Evolutionary conservation across 2,113 vertebrate species (phyloP), one percentile per base, ranked within the genome.

Genomic region (Neogale vison): DNA sequence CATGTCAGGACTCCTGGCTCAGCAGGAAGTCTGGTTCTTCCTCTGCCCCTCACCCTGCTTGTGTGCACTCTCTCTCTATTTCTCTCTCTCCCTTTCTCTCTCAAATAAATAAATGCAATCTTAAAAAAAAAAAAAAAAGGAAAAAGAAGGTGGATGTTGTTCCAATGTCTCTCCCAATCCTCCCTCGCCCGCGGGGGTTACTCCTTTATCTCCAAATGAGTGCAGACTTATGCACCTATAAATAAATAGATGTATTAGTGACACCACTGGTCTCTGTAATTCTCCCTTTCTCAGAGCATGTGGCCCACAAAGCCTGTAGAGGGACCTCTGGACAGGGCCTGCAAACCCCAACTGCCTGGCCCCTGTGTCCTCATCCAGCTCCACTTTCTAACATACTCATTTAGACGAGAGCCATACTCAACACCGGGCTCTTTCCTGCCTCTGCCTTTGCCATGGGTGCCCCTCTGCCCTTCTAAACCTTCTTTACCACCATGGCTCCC

Each of bases 321-420:
- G 23, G 34, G 31, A 18, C 36, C 2, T 8, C 11, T 12, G 21
- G 29, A 14, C 34, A 15, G 0, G 6, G 63, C 47, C 63, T 6
- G 63, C 20, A 9, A 13, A 1, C 9, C n/a, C 23, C 17, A 7
- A 0, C 9, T 12, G 0, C 1, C 82, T 14, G 17, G 39, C 10
- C 61, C 34, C 36, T 23, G 3, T 3, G 6, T 17, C 45, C n/a
- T 45, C 21, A 26, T 3, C 13, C 8, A 6, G 6, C 34, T 36
- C 36, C 14, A 1, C 13, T 42, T 65, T 31, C 50, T n/a, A 34
- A 20, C 24, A 18, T 6, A 0, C 7, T 55, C 21, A n/a, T 13
- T 57, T 7, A 7, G 0, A 1, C 0, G 2, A 11, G 34, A 47
- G 39, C 17, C 12, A 79, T 7, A 5, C 7, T 18, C 69, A 36